Base-by-base conservation (phyloP, 2,888 invertebrate genomes). In the Ryuthela nishihirai region DNA sequence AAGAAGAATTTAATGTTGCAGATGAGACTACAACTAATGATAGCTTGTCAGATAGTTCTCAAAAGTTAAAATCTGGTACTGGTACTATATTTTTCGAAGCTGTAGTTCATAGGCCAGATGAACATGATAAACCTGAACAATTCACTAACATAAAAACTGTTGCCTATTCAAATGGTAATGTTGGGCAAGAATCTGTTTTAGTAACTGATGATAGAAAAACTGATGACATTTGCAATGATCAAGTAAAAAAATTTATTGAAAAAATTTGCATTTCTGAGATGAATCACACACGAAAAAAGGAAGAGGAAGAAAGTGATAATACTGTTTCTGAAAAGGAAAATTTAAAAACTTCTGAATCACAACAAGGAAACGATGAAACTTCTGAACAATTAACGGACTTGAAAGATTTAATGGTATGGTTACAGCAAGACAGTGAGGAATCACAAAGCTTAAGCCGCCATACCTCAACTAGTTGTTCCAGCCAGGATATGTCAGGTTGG, bases 401-500 rank as follows among this genome's bases (percentile, higher is more conserved):
- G 15, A 44, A 61, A 20, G 55, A 61, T 6, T 25, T 61, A 9
- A 50, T 39, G 39, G 42, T 43, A 20, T 21, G 54, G 10, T 25
- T 39, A 4, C 21, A 35, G 26, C 43, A 50, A 12, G 55, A 55
- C 17, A 52, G 42, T 47, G 61, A 54, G 23, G 54, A 60, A n/a
- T 49, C 60, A n/a, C 44, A 26, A 21, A 56, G 56, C 9, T 12
- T 20, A 17, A 45, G 54, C 42, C 35, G 18, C 2, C 15, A 40
- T 12, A 34, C 21, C 23, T 39, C 44, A 21, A 10, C 25, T 24
- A 24, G 40, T 18, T 3, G 21, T 7, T 47, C 52, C 26, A 38
- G 20, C 17, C 44, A 45, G 12, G 59, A 60, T 17, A n/a, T 43
- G 5, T 46, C 60, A 24, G 18, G 45, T 38, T 60, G 54, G 60